Evolutionary conservation across 1,140 invertebrate species (phyloP).

Genomic region (Halictus rubicundus): DNA sequence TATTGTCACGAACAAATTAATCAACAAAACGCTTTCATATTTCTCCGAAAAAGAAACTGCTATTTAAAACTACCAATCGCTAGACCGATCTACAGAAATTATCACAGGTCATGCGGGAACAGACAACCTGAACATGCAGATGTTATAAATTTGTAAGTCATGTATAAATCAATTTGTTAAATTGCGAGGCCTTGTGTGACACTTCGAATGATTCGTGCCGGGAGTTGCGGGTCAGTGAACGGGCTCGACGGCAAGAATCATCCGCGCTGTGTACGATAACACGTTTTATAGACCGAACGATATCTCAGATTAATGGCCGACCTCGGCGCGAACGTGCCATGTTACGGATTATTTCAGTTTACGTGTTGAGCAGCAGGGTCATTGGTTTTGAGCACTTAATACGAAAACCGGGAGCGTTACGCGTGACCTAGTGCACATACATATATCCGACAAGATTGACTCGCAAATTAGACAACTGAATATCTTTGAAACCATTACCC

Average conservation of each 20-base stretch:
- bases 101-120: too few relatives aligned
- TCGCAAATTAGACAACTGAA: background rate
- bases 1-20: too few relatives aligned
- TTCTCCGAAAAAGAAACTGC: background rate
- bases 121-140: background rate
- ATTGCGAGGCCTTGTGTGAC: background rate
- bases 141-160: background rate
- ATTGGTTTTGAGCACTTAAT: background rate
- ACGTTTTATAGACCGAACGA: background rate
- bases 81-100: background rate
- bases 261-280: background rate
- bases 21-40: background rate
- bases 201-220: background rate
- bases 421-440: background rate
- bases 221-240: background rate
- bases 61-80: background rate
- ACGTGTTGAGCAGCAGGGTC: background rate
- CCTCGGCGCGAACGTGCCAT: background rate
- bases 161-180: background rate
- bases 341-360: background rate
- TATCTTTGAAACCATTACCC: background rate
- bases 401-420: background rate
- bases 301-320: background rate
- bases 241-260: background rate
- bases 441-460: background rate